A percentile compares a stretch with the other conserved stretches of the same genome.
Conservation (phyloP, 1,140 invertebrate species). For the Sycobia sp. region DNA sequence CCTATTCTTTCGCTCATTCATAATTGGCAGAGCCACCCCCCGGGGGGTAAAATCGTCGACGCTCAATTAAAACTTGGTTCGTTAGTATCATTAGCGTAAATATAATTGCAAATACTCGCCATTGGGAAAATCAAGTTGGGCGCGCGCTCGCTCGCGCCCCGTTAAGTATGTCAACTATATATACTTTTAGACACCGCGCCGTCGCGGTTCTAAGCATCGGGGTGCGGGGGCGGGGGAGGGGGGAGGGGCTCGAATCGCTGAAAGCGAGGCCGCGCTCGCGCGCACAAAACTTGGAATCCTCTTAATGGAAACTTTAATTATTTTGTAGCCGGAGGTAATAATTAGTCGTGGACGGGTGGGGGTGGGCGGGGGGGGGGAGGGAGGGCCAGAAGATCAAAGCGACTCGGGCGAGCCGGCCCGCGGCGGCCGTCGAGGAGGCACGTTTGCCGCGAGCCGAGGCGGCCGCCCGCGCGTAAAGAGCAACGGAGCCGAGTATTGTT, state of each 20-base stretch:
- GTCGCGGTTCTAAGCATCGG: no score
- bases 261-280: neutral
- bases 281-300: constrained; percentile 7
- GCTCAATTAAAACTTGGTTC: constrained; percentile 29
- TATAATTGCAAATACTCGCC: constrained; percentile 15
- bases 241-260: no score
- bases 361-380: no score
- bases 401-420: no score
- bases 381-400: constrained; percentile 27
- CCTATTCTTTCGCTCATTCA: neutral
- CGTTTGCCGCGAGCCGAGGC: no score
- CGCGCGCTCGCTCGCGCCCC: no score
- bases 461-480: no score
- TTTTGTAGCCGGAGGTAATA: constrained; percentile 23
- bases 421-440: no score
- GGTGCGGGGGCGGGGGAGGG: no score
- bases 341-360: constrained; percentile 16
- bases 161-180: constrained; percentile 17
- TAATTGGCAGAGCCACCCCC: constrained; percentile 6
- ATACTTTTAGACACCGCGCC: no score
- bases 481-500: no score
- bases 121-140: constrained; percentile 6
- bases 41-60: constrained; percentile 14
- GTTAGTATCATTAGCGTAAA: constrained; percentile 25
- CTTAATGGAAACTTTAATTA: constrained; percentile 26